These are phyloP conservation scores for Rhamnusium bicolor DNA, from an alignment of 2,888 invertebrate species.

Conservation along the genomic window DNA sequence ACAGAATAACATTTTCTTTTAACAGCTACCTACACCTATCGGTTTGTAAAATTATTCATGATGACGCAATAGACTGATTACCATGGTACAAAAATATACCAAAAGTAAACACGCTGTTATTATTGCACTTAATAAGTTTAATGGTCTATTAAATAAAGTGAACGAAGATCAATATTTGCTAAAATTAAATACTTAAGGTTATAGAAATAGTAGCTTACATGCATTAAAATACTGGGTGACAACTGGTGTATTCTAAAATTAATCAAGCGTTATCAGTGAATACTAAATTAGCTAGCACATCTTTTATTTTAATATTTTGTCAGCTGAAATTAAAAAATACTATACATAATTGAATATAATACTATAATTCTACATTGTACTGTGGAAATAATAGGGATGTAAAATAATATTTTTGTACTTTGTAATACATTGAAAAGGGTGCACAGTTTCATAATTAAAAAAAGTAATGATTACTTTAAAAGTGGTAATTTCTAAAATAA, in stretches of 20 bases:
- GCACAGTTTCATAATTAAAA: neutral
- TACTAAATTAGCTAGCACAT: neutral
- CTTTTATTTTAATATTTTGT: neutral
- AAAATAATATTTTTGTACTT: neutral
- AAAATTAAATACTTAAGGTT: slow-evolving; percentile 14
- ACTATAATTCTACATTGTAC: neutral
- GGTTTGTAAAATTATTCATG: neutral
- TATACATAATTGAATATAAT: neutral
- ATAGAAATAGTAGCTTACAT: neutral
- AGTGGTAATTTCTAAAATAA: neutral
- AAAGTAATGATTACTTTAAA: neutral
- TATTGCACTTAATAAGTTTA: slow-evolving; percentile 3
- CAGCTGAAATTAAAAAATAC: neutral
- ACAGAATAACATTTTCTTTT: neutral
- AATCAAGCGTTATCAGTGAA: neutral
- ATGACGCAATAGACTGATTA: neutral
- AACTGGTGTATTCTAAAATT: neutral
- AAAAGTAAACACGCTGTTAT: neutral
- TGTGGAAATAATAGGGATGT: neutral
- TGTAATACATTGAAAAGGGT: neutral
- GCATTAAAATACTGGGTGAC: neutral
- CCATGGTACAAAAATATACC: neutral
- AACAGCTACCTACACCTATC: neutral
- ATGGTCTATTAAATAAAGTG: slow-evolving; percentile 17
- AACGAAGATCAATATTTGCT: slow-evolving; percentile 22